Conservation (phyloP, 2,113 vertebrate genomes). For the Sardina pilchardus region DNA sequence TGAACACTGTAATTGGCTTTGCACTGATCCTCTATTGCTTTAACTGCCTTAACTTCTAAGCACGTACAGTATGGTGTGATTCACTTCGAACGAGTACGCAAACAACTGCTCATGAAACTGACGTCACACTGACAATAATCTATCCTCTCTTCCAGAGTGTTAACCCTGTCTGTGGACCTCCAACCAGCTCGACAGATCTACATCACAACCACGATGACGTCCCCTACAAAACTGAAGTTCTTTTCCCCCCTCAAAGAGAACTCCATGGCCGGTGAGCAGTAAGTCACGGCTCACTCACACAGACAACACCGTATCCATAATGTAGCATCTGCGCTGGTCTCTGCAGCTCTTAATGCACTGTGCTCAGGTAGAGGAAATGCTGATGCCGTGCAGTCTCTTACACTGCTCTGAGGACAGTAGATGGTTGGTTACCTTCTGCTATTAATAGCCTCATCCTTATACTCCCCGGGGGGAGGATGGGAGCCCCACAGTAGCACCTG, state of each 20-base stretch:
- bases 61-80: background rate
- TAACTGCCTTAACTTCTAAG: background rate
- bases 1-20: background rate
- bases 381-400: background rate
- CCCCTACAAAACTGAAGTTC: background rate
- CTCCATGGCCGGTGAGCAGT: no score
- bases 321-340: constrained; percentile 4
- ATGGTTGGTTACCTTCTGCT: background rate
- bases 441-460: background rate
- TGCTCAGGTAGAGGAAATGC: background rate
- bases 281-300: background rate
- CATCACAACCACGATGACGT: background rate
- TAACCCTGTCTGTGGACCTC: background rate
- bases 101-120: background rate
- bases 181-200: background rate
- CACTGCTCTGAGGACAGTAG: background rate
- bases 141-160: background rate
- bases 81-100: background rate
- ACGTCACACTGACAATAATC: background rate
- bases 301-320: background rate
- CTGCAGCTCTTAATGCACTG: background rate
- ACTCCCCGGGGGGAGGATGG: background rate
- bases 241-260: no score
- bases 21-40: background rate
- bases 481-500: background rate